These are phyloP conservation scores for Drosophila demipolita DNA, from an alignment of 2,888 invertebrate species.

Conservation along the genomic window DNA sequence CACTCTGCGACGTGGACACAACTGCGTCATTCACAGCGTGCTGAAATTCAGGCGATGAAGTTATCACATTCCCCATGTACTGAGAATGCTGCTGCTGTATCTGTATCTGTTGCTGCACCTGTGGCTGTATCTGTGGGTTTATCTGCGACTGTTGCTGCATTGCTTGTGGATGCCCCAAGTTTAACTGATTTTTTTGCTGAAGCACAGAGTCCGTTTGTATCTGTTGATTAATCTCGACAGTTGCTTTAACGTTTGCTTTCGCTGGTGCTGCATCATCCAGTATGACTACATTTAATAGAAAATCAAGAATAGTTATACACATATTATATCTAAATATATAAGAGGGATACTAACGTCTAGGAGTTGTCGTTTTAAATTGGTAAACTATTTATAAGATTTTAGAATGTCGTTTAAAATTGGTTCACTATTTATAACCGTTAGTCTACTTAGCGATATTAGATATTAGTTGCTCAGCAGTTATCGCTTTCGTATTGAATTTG, in stretches of 20 bases:
- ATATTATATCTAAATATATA: background rate
- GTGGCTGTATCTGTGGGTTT: background rate
- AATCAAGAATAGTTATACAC: background rate
- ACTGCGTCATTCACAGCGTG: background rate
- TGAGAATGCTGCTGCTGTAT: constrained; percentile 27
- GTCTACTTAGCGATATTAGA: background rate
- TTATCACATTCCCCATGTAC: constrained; percentile 23
- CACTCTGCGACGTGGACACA: background rate
- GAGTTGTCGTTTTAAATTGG: background rate
- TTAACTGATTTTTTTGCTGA: constrained; percentile 22
- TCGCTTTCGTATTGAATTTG: background rate
- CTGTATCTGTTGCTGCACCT: background rate
- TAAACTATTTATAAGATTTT: background rate
- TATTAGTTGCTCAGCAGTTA: background rate
- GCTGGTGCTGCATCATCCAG: constrained; percentile 48
- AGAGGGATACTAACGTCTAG: background rate
- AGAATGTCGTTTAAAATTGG: background rate
- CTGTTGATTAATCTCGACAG: constrained; percentile 31
- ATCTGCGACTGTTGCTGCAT: constrained; percentile 14
- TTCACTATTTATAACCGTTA: background rate
- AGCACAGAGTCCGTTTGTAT: constrained; percentile 32
- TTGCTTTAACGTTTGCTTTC: constrained; percentile 27
- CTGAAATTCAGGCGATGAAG: background rate
- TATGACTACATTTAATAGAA: constrained; percentile 23
- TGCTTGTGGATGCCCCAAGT: constrained; percentile 15